Conservation (phyloP, 2,888 invertebrate species). For the Thereva nobilitata region DNA sequence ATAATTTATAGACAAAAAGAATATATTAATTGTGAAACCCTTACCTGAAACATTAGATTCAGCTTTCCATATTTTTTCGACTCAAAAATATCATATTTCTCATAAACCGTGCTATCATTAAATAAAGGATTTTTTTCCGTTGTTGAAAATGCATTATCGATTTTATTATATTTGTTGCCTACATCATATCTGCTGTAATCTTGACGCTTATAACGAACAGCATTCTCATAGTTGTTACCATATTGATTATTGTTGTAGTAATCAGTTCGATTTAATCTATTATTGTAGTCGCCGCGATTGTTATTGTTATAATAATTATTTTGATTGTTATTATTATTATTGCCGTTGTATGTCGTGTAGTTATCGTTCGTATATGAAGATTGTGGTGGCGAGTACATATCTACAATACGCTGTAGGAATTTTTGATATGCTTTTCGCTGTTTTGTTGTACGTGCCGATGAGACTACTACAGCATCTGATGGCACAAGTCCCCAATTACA, state of each 20-base stretch:
- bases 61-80: constrained; percentile 71
- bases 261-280: constrained; percentile 20
- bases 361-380: constrained; percentile 21
- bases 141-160: constrained; percentile 52
- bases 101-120: constrained; percentile 51
- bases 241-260: constrained; percentile 38
- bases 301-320: constrained; percentile 54
- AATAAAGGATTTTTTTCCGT: constrained; percentile 43
- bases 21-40: neutral
- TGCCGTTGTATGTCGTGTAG: constrained; percentile 18
- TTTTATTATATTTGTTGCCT: constrained; percentile 45
- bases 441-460: constrained; percentile 68
- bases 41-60: constrained; percentile 79
- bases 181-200: constrained; percentile 41
- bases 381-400: constrained; percentile 60
- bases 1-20: neutral
- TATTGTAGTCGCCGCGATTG: constrained; percentile 45
- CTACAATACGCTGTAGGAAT: constrained; percentile 66
- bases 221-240: constrained; percentile 29
- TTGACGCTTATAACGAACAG: constrained; percentile 32
- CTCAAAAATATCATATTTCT: constrained; percentile 74
- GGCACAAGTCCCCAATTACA: constrained; percentile 89
- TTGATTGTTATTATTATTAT: constrained; percentile 29
- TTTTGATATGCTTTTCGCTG: constrained; percentile 65
- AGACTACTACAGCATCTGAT: constrained; percentile 81